Evolutionary conservation across 1,140 invertebrate genomes (phyloP).

Genomic region (Meloidogyne floridensis): DNA sequence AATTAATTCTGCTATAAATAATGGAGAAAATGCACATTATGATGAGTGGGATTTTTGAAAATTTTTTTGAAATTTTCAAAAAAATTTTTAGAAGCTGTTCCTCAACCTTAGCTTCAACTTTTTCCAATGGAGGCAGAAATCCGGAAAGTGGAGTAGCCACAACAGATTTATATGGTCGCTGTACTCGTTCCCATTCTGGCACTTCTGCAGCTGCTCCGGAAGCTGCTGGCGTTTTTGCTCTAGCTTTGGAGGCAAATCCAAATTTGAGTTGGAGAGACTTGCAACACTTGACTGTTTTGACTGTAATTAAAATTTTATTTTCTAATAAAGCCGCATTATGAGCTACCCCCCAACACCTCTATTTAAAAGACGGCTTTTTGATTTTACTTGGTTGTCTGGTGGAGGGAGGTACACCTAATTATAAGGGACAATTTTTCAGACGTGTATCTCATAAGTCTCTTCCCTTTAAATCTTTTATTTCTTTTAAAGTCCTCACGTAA

Average conservation of each 20-base stretch:
- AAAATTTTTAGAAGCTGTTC: slow-evolving; percentile 75
- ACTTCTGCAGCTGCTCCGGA: slow-evolving; percentile 97
- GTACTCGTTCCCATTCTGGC: slow-evolving; percentile 96
- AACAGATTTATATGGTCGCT: slow-evolving; percentile 98
- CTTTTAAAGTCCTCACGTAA: slow-evolving; percentile 88
- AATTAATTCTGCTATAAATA: slow-evolving; percentile 98
- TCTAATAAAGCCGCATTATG: background rate
- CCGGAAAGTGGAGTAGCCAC: slow-evolving; percentile 97
- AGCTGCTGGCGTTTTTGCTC: slow-evolving; percentile 66
- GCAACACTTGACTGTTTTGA: slow-evolving; percentile 87
- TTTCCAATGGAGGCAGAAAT: slow-evolving; percentile 96
- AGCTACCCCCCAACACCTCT: no score
- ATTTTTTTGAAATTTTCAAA: no score
- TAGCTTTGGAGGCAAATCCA: slow-evolving; percentile 74
- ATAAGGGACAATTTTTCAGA: no score
- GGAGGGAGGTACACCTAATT: no score
- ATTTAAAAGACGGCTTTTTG: no score
- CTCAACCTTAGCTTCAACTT: slow-evolving; percentile 94
- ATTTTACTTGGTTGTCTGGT: no score
- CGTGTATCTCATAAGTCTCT: background rate
- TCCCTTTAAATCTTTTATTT: slow-evolving; percentile 17
- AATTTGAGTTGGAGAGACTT: slow-evolving; percentile 94
- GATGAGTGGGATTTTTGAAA: slow-evolving; percentile 80
- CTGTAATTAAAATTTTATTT: background rate
- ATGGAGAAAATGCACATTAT: slow-evolving; percentile 98